A percentile compares a stretch with the other conserved stretches of the same genome.
phyloP scores from a whole-genome alignment of 2,888 invertebrate species.

The Xestobium rufovillosum region DNA sequence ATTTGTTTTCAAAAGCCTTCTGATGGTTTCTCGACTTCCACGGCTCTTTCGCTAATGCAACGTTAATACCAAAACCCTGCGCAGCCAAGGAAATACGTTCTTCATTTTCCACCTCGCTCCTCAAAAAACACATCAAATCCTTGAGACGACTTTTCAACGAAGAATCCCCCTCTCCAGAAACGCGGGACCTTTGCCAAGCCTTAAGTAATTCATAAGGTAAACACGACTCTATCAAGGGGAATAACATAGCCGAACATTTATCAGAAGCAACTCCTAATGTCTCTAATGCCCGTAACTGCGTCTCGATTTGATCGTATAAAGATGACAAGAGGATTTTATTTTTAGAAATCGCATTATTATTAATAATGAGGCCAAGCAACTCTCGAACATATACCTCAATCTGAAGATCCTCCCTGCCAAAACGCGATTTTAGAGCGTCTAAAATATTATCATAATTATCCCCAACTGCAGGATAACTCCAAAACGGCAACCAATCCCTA shows the following conservation, averaged over 20 bases:
- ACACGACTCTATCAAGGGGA: constrained; percentile 31
- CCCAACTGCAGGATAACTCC: constrained; percentile 21
- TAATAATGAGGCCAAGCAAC: constrained; percentile 27
- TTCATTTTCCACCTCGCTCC: constrained; percentile 25
- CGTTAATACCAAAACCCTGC: constrained; percentile 15
- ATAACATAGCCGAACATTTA: constrained; percentile 29
- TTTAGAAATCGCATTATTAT: constrained; percentile 18
- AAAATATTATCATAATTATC: constrained; percentile 23
- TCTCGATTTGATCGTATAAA: constrained; percentile 28
- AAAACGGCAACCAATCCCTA: constrained; percentile 24
- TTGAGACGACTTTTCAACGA: constrained; percentile 6
- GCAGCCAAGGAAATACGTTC: constrained; percentile 21
- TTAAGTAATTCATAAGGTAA: constrained; percentile 27
- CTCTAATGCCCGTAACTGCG: constrained; percentile 28
- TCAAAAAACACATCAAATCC: constrained; percentile 21
- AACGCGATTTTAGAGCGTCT: constrained; percentile 24
- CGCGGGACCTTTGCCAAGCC: constrained; percentile 24
- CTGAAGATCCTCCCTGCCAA: constrained; percentile 28
- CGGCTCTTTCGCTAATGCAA: too few relatives aligned
- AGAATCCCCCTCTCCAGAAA: constrained; percentile 6
- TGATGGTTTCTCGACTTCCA: too few relatives aligned
- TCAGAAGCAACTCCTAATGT: constrained; percentile 27
- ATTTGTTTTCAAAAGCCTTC: too few relatives aligned
- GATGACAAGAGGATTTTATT: constrained; percentile 14
- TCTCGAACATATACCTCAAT: constrained; percentile 31